phyloP scores from a whole-genome alignment of 2,797 vertebrate species.

The Forpus xanthops region DNA sequence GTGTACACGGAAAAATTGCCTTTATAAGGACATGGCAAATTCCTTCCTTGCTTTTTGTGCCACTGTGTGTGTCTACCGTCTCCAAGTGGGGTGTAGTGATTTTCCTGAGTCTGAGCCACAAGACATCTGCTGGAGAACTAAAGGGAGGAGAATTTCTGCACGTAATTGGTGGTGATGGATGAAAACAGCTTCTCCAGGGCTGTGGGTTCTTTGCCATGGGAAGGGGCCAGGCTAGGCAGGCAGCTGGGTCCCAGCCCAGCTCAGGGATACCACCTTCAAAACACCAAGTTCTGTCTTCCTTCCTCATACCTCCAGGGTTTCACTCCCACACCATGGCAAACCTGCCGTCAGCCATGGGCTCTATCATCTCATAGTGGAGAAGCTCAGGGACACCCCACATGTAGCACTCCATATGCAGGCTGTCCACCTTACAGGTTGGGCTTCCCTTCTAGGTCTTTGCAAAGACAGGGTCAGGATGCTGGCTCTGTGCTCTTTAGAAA shows the following conservation, averaged over 20 bases:
- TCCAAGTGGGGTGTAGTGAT: slow-evolving; percentile 30
- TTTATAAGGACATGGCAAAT: slow-evolving; percentile 21
- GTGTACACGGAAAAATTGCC: neutral
- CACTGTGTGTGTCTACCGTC: neutral
- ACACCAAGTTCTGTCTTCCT: neutral
- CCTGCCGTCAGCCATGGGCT: rapidly evolving
- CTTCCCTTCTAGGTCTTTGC: neutral
- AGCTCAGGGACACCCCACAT: rapidly evolving
- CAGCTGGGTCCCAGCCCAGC: neutral
- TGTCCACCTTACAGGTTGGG: neutral
- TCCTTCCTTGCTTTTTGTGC: neutral
- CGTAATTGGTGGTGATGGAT: neutral
- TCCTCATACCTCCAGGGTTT: neutral
- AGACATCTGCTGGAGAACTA: slow-evolving; percentile 5
- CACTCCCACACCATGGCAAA: too few relatives aligned
- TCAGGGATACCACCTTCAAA: neutral
- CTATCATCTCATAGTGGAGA: neutral
- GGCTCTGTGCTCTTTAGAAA: neutral
- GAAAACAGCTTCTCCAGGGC: neutral
- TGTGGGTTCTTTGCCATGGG: neutral
- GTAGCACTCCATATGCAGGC: rapidly evolving
- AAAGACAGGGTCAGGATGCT: neutral
- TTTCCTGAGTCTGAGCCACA: slow-evolving; percentile 47
- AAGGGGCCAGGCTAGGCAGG: neutral
- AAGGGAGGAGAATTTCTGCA: neutral